Base-by-base conservation (phyloP, 2,797 vertebrate species). In the Ctenosaura bakeri region DNA sequence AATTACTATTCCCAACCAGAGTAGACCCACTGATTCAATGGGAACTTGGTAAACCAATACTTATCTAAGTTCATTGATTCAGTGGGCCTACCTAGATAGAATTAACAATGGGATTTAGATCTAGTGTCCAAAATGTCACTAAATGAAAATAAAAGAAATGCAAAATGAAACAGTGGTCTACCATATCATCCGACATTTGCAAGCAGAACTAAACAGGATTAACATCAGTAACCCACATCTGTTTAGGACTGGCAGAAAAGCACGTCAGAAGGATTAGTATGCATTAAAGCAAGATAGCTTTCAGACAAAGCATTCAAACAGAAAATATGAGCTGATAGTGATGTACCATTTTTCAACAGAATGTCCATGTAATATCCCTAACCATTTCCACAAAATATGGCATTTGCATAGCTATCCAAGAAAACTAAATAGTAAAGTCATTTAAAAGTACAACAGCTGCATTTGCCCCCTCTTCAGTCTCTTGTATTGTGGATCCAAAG, bases 191-290 rank as follows among this genome's bases (percentile, higher is more conserved):
- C 74, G 54, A 83, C 4, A 66, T 76, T 71, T 82, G 59, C 46
- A 83, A 42, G 85, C 42, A 87, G 64, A 83, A 24, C 66, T 80
- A 73, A 74, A 73, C 9, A 56, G 16, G 29, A 90, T 59, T 76
- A 93, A 86, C 10, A 18, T 76, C n/a, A 77, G 69, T 89, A 90
- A 12, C 52, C 81, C 69, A 46, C 80, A 59, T 81, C 50, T 77
- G 74, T 85, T 88, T 85, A 24, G 69, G 71, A 87, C 64, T 93
- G 66, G 90, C 64, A 93, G 50, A 74, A 90, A 89, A 88, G 20
- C 35, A 84, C 10, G 76, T 52, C 32, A 73, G 16, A 77, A 71
- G 46, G 24, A 88, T 94, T 94, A 94, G 91, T 92, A 90, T 92
- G 88, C 59, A 93, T 87, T 35, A 88, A 86, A 92, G 91, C 85